Evolutionary conservation across 1,140 invertebrate species (phyloP), one percentile per base, ranked within the genome.

Genomic region (Pseudachorutes palmiensis): DNA sequence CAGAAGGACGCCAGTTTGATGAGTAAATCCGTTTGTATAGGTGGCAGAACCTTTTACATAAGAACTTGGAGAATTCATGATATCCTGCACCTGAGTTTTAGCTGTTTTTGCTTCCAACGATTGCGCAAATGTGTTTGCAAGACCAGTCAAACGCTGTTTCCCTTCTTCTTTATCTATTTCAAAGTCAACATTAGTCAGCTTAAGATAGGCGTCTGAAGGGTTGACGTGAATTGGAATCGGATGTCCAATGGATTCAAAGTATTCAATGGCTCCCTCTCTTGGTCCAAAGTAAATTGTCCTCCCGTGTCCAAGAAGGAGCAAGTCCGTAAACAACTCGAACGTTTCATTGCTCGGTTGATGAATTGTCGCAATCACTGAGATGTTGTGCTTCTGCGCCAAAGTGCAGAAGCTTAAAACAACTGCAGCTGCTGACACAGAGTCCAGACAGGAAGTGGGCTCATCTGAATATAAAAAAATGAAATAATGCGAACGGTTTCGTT

Each of bases 391-490:
- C 57, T 76, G 75, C 0, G 87, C 85, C 67, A 90, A 80, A 24
- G 84, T 82, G 79, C 90, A 90, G 67, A 93, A 78, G 70, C 91
- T 87, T 75, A 87, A 87, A 22, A 97, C 86, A 24, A 97, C 90
- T 76, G 91, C 95, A 72, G 88, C 85, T 0, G 94, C 94, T 75
- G 90, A 91, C 70, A 88, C 91, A 0, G 89, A 90, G 77, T 92
- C 90, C 60, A 91, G 78, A 9, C 89, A 89, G 0, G 89, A 96
- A 0, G 95, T 98, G 1, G 95, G 94, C 76, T 98, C 95, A 26
- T 55, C 51, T 55, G 24, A 12, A 41, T 19, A 41, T 5, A 24
- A 55, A 55, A 55, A 55, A 14, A 16, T 14, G 5, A 55, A 55
- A 55, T 5, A 55, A 55, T 30, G 51, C 9, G 36, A n/a, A n/a